Evolutionary conservation across 2,113 vertebrate genomes (phyloP).

Genomic region (Symphodus melops): DNA sequence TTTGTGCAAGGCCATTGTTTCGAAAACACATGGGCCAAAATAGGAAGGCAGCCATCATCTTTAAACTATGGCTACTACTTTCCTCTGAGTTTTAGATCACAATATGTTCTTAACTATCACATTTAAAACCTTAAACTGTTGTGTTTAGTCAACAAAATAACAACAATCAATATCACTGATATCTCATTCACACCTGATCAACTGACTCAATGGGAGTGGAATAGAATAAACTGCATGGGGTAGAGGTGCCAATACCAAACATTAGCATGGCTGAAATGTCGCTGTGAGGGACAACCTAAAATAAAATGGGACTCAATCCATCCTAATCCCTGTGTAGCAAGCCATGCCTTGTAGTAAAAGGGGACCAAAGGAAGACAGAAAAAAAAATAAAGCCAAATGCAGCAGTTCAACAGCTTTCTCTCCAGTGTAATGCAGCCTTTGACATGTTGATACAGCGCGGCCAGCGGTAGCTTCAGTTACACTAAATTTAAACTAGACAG

Average conservation of each 20-base stretch:
- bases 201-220: conserved; percentile 10
- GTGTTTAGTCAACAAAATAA: background rate
- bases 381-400: conserved; percentile 60
- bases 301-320: conserved; percentile 59
- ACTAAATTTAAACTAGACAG: conserved; percentile 89
- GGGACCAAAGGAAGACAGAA: conserved; percentile 33
- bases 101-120: background rate
- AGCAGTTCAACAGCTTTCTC: conserved; percentile 74
- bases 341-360: conserved; percentile 40
- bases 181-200: conserved; percentile 5
- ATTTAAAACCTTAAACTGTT: background rate
- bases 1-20: conserved; percentile 13
- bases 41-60: conserved; percentile 19
- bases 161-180: background rate
- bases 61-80: too few relatives aligned
- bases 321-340: conserved; percentile 40
- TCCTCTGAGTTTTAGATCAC: background rate
- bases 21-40: conserved; percentile 12
- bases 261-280: conserved; percentile 42
- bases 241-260: conserved; percentile 46
- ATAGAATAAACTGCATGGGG: conserved; percentile 24
- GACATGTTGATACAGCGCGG: conserved; percentile 80
- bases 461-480: conserved; percentile 84
- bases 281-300: conserved; percentile 54
- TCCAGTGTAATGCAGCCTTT: conserved; percentile 66